phyloP scores from a whole-genome alignment of 2,113 vertebrate species.

The Salvelinus alpinus region DNA sequence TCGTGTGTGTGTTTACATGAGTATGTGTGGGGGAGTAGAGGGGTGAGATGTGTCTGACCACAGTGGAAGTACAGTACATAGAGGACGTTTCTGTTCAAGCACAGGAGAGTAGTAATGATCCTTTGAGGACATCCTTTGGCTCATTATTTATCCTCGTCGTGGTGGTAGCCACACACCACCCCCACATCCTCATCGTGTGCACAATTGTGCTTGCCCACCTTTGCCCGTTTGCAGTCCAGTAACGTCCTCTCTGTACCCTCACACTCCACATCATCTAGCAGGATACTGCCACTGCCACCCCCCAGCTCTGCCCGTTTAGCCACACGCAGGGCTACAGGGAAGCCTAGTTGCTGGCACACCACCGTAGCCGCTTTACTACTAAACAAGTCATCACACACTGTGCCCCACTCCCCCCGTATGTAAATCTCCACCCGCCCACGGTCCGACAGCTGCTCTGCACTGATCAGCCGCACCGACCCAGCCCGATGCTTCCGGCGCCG shows the following conservation, averaged over 20 bases:
- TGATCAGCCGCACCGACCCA: conserved; percentile 72
- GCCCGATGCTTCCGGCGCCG: conserved; percentile 44
- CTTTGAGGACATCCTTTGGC: background rate
- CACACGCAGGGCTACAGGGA: conserved; percentile 44
- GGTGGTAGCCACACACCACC: conserved; percentile 57
- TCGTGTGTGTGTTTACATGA: too few relatives aligned
- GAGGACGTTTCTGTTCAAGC: background rate
- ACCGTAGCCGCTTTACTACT: conserved; percentile 55
- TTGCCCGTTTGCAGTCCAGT: conserved; percentile 67
- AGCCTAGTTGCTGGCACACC: conserved; percentile 76
- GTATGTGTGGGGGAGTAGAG: too few relatives aligned
- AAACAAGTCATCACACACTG: conserved; percentile 73
- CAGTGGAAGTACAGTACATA: too few relatives aligned
- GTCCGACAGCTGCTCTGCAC: conserved; percentile 42
- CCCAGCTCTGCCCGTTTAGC: conserved; percentile 65
- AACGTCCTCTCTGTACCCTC: conserved; percentile 67
- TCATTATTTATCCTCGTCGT: background rate
- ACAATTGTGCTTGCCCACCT: conserved; percentile 71
- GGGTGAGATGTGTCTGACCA: too few relatives aligned
- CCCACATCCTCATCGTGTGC: conserved; percentile 68
- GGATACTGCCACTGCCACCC: conserved; percentile 50
- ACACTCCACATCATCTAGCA: conserved; percentile 73
- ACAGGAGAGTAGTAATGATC: background rate
- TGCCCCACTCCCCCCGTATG: conserved; percentile 69
- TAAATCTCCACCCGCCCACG: conserved; percentile 71